These are phyloP conservation scores for Anoplopoma fimbria DNA, from an alignment of 2,113 vertebrate genomes.

Conservation along the genomic window DNA sequence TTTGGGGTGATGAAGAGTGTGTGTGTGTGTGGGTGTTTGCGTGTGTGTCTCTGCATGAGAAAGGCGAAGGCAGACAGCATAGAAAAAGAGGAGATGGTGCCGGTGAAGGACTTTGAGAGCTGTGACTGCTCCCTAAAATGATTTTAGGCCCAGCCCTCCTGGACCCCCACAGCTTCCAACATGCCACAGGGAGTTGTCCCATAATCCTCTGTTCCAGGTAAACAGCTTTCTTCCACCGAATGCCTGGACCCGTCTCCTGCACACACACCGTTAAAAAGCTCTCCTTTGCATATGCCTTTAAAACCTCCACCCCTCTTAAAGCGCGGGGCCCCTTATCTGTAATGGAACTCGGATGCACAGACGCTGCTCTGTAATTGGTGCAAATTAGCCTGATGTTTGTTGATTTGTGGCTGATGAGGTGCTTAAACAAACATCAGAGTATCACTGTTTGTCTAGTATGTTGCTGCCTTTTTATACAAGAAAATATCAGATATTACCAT, in stretches of 20 bases:
- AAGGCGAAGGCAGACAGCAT: slow-evolving; percentile 44
- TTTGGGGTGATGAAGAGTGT: slow-evolving; percentile 53
- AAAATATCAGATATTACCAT: slow-evolving; percentile 5
- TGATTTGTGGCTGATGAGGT: slow-evolving; percentile 61
- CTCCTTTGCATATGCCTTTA: slow-evolving; percentile 60
- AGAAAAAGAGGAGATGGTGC: slow-evolving; percentile 56
- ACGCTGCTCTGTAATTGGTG: slow-evolving; percentile 60
- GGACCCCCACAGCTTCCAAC: slow-evolving; percentile 75
- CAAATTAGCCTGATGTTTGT: slow-evolving; percentile 63
- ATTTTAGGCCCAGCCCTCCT: slow-evolving; percentile 77
- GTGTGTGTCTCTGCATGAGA: slow-evolving; percentile 27
- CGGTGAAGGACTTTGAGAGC: slow-evolving; percentile 62
- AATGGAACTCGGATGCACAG: slow-evolving; percentile 62
- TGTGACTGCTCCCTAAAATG: slow-evolving; percentile 82
- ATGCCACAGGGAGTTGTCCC: slow-evolving; percentile 80
- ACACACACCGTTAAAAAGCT: slow-evolving; percentile 58
- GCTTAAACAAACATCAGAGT: slow-evolving; percentile 52
- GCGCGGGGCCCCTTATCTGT: slow-evolving; percentile 51
- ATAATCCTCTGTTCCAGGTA: slow-evolving; percentile 86
- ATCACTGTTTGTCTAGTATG: slow-evolving; percentile 37
- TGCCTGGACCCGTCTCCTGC: slow-evolving; percentile 59
- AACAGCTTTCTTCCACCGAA: slow-evolving; percentile 81
- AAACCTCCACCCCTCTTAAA: slow-evolving; percentile 51
- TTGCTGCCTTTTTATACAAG: neutral
- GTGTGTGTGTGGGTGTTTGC: slow-evolving; percentile 46